phyloP scores from a whole-genome alignment of 2,113 vertebrate genomes.

The Oreotrochilus melanogaster region DNA sequence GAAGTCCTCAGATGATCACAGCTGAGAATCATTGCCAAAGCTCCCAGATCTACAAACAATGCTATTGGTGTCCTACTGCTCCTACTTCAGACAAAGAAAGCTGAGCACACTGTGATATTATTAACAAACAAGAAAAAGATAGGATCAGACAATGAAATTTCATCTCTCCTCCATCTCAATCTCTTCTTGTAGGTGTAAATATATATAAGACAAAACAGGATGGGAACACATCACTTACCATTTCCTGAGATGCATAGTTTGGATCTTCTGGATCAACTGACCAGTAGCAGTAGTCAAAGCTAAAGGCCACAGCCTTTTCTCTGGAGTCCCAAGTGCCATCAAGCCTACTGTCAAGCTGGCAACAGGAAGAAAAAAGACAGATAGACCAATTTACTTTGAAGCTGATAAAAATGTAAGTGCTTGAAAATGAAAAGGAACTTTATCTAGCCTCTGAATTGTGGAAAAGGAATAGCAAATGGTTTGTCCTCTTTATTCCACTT shows the following conservation, averaged over 20 bases:
- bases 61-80: neutral
- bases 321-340: slow-evolving; percentile 83
- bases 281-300: slow-evolving; percentile 98
- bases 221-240: slow-evolving; percentile 79
- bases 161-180: neutral
- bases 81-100: neutral
- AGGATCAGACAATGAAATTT: neutral
- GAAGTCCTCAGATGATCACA: neutral
- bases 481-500: neutral
- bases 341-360: slow-evolving; percentile 84
- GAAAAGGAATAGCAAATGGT: neutral
- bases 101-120: neutral
- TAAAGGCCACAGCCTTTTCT: slow-evolving; percentile 89
- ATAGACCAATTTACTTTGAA: neutral
- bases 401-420: neutral
- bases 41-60: neutral
- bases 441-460: neutral
- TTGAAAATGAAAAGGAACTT: neutral
- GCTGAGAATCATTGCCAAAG: neutral
- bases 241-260: slow-evolving; percentile 92
- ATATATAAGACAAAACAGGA: neutral
- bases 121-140: neutral
- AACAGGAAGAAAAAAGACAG: neutral
- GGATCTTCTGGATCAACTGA: slow-evolving; percentile 89
- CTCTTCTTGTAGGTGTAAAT: neutral